These are phyloP conservation scores for Cephus pulcher DNA, from an alignment of 2,888 invertebrate genomes.

Conservation along the genomic window DNA sequence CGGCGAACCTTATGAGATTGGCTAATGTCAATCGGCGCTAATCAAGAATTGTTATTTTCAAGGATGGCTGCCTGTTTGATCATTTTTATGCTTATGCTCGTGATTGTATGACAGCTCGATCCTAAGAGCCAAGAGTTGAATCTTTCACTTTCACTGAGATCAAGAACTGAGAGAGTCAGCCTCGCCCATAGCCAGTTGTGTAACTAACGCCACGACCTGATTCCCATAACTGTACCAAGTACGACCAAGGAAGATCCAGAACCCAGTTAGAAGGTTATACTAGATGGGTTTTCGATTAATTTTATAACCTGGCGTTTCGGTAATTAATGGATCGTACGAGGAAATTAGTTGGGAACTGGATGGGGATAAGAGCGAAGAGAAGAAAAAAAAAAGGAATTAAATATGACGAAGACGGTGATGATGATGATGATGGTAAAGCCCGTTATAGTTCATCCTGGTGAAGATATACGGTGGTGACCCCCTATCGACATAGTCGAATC, in stretches of 20 bases:
- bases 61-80: too few relatives aligned
- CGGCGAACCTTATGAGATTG: conserved; percentile 9
- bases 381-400: too few relatives aligned
- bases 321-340: conserved; percentile 17
- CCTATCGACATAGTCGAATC: too few relatives aligned
- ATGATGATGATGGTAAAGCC: too few relatives aligned
- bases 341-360: not conserved
- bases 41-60: conserved; percentile 8
- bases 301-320: conserved; percentile 16
- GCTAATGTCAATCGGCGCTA: conserved; percentile 20
- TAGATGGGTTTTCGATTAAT: conserved; percentile 17
- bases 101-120: not conserved
- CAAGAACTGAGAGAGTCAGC: conserved; percentile 25
- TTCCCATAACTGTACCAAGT: conserved; percentile 56
- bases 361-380: not conserved
- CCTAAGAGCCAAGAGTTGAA: conserved; percentile 27
- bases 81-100: too few relatives aligned
- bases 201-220: conserved; percentile 52
- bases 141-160: conserved; percentile 54
- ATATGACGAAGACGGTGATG: too few relatives aligned
- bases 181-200: conserved; percentile 56
- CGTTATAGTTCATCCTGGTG: too few relatives aligned
- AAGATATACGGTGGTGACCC: too few relatives aligned
- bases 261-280: conserved; percentile 16
- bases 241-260: conserved; percentile 35